Percentiles rank a stretch among this genome's conserved stretches.
phyloP scores from a whole-genome alignment of 2,888 invertebrate species.

The Scaptomyza cyrtandrae region DNA sequence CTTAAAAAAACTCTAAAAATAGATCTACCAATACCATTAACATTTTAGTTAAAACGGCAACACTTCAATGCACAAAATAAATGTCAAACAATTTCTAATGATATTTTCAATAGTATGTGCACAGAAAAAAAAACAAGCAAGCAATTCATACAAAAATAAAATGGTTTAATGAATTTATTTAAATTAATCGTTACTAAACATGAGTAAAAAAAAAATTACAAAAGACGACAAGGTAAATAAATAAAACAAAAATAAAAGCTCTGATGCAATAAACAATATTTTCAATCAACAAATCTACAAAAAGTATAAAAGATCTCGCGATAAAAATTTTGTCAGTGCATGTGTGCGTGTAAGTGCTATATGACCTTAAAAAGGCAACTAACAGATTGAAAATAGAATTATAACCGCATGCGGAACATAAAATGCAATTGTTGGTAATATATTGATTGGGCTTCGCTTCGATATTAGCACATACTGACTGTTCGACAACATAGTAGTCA shows the following conservation, averaged over 20 bases:
- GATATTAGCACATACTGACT: slow-evolving; percentile 5
- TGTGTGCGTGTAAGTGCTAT: not conserved
- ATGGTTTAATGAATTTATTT: too few relatives aligned
- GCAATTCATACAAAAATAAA: too few relatives aligned
- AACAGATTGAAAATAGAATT: slow-evolving; percentile 1
- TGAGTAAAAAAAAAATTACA: too few relatives aligned
- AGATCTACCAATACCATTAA: not conserved
- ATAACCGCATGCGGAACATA: slow-evolving; percentile 3
- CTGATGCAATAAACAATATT: not conserved
- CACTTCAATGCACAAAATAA: slow-evolving; percentile 34
- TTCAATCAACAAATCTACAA: not conserved
- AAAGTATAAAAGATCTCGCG: too few relatives aligned
- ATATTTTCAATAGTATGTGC: not conserved
- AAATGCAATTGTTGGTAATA: slow-evolving; percentile 18
- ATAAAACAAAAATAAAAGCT: not conserved
- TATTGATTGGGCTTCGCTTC: not conserved
- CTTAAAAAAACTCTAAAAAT: not conserved
- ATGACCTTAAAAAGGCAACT: not conserved
- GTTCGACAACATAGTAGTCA: slow-evolving; percentile 38
- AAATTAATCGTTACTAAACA: too few relatives aligned
- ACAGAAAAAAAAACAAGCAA: not conserved
- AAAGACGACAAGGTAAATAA: not conserved
- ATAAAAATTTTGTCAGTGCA: not conserved
- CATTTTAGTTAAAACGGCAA: slow-evolving; percentile 34
- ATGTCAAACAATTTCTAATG: slow-evolving; percentile 9